phyloP scores from a whole-genome alignment of 2,888 invertebrate genomes.

The Tineola bisselliella region DNA sequence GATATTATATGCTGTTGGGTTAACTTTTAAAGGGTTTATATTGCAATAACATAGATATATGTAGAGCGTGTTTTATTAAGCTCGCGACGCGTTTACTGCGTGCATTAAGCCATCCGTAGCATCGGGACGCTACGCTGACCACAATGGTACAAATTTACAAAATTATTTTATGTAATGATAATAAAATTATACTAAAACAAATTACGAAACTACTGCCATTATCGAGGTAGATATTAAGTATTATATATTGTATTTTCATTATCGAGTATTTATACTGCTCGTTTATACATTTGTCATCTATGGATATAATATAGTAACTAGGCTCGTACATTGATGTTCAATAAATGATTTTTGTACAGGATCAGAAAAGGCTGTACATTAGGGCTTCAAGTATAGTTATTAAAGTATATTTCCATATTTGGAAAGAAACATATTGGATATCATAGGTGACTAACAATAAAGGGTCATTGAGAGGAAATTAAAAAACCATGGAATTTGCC shows the following conservation, averaged over 20 bases:
- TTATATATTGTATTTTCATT: neutral
- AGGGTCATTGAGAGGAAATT: conserved; percentile 12
- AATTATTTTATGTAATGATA: neutral
- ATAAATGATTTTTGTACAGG: conserved; percentile 6
- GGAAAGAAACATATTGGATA: conserved; percentile 3
- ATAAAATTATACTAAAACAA: neutral
- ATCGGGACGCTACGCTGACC: neutral
- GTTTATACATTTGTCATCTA: neutral
- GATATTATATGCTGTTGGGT: neutral
- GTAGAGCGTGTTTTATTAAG: neutral
- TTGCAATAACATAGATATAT: neutral
- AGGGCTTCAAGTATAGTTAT: conserved; percentile 6
- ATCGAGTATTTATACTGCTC: neutral
- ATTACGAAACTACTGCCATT: conserved; percentile 10
- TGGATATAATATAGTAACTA: neutral
- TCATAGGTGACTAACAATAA: neutral
- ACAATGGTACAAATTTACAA: conserved; percentile 9
- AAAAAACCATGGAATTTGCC: neutral
- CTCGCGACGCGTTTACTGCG: neutral
- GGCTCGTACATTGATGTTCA: conserved; percentile 4
- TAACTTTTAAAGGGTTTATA: neutral
- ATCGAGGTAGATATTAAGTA: conserved; percentile 5
- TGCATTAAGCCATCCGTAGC: conserved; percentile 3
- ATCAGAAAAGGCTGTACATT: conserved; percentile 7
- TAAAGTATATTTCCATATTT: conserved; percentile 1